Evolutionary conservation across 2,797 vertebrate genomes (phyloP).

Genomic region (Siniperca scherzeri): DNA sequence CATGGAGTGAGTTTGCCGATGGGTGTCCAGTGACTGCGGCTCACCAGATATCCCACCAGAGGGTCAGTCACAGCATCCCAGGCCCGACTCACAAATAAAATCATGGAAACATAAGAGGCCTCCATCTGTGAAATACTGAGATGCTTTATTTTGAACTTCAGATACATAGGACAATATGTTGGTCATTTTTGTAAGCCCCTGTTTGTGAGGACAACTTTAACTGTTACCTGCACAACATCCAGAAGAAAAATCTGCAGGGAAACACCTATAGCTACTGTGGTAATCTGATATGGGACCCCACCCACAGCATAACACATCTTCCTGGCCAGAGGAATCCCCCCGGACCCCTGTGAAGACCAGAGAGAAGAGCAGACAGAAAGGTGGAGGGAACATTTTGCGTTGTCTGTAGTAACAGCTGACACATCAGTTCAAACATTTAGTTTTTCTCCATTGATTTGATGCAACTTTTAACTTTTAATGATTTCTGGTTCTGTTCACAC

Average conservation of each 20-base stretch:
- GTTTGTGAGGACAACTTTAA: background rate
- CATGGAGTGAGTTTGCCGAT: constrained; percentile 82
- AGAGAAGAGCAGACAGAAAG: constrained; percentile 7
- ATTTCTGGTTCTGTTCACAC: background rate
- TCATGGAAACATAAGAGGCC: constrained; percentile 80
- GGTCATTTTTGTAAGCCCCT: too few species aligned
- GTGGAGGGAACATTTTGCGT: background rate
- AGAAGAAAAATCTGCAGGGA: constrained; percentile 87
- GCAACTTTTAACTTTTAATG: background rate
- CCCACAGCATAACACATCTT: constrained; percentile 85
- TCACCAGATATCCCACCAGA: constrained; percentile 84
- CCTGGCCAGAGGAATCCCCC: constrained; percentile 73
- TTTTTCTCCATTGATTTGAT: background rate
- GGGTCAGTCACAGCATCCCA: constrained; percentile 87
- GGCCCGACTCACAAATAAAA: constrained; percentile 83
- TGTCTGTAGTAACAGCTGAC: background rate
- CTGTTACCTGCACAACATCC: constrained; percentile 84
- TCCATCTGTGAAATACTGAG: constrained; percentile 74
- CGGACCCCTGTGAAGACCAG: constrained; percentile 49
- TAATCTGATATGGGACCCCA: constrained; percentile 83
- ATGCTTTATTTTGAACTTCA: background rate
- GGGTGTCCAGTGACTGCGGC: constrained; percentile 79
- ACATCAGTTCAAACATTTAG: background rate
- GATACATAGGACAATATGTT: fast-evolving
- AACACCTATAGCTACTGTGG: constrained; percentile 70